A percentile compares a stretch with the other conserved stretches of the same genome.
These are phyloP conservation scores for Caranx ignobilis DNA, from an alignment of 2,113 vertebrate species.

Conservation along the genomic window DNA sequence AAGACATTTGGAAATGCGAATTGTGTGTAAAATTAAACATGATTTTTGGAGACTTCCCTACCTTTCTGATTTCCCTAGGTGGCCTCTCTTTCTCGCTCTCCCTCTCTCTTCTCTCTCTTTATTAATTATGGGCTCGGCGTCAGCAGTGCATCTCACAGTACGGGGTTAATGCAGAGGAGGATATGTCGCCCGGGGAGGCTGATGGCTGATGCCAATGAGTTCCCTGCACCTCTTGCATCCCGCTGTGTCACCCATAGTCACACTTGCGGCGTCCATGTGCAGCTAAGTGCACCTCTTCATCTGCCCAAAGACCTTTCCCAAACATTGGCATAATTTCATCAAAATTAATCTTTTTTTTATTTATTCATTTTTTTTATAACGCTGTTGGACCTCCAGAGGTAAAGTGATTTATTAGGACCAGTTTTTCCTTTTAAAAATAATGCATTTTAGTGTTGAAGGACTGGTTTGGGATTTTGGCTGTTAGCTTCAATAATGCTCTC, in stretches of 20 bases:
- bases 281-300: conserved; percentile 66
- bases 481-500: background rate
- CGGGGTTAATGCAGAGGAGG: conserved; percentile 78
- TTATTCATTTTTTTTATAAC: background rate
- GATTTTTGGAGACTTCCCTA: background rate
- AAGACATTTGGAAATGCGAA: background rate
- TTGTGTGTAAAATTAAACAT: background rate
- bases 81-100: background rate
- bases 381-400: conserved; percentile 7
- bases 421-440: conserved; percentile 29
- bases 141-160: conserved; percentile 72
- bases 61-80: background rate
- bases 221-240: conserved; percentile 31
- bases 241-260: conserved; percentile 42
- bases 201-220: conserved; percentile 46
- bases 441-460: background rate
- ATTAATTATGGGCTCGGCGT: conserved; percentile 78
- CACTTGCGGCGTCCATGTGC: conserved; percentile 30
- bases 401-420: conserved; percentile 16
- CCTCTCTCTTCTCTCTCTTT: conserved; percentile 34
- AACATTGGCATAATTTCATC: conserved; percentile 56
- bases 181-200: conserved; percentile 66
- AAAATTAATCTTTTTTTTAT: conserved; percentile 55
- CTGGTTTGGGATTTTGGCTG: background rate
- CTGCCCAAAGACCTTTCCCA: conserved; percentile 65